Conservation (phyloP, 53 echinoderm and acorn worm species). For the Paelopatides confundens region DNA sequence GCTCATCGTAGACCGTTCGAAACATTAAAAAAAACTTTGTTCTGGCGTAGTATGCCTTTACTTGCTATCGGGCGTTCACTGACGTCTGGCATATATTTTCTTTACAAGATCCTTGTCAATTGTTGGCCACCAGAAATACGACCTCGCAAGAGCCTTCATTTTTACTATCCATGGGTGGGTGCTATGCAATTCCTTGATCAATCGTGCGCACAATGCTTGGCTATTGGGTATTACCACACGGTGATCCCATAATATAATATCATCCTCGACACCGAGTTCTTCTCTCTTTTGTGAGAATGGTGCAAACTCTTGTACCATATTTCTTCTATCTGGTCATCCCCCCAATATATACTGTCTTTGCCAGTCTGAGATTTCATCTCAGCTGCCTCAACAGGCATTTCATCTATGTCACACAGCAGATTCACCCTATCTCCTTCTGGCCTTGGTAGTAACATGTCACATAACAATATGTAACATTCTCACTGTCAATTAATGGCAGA, state of each 20-base stretch:
- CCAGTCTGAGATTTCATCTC: not conserved
- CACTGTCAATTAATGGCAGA: conserved; percentile 18
- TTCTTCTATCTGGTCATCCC: conserved; percentile 17
- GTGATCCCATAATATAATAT: conserved; percentile 24
- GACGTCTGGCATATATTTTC: conserved; percentile 53
- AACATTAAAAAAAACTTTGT: too few relatives aligned
- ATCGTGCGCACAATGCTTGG: conserved; percentile 36
- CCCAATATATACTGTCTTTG: conserved; percentile 18
- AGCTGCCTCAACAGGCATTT: conserved; percentile 6
- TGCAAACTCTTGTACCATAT: conserved; percentile 13
- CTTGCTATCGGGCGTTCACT: conserved; percentile 58
- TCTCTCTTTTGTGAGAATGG: conserved; percentile 13
- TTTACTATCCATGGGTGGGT: conserved; percentile 71
- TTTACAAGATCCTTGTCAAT: conserved; percentile 56
- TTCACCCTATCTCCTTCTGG: not conserved
- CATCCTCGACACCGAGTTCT: conserved; percentile 34
- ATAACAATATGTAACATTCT: too few relatives aligned
- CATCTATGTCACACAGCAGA: not conserved
- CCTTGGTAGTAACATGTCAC: not conserved
- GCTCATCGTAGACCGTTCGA: too few relatives aligned
- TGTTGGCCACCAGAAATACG: conserved; percentile 70
- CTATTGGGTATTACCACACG: conserved; percentile 51
- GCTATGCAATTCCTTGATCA: too few relatives aligned
- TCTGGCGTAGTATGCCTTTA: too few relatives aligned
- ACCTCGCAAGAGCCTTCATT: conserved; percentile 67